These are phyloP conservation scores for Mesembrinibis cayennensis DNA, from an alignment of 2,113 vertebrate species.

Conservation along the genomic window DNA sequence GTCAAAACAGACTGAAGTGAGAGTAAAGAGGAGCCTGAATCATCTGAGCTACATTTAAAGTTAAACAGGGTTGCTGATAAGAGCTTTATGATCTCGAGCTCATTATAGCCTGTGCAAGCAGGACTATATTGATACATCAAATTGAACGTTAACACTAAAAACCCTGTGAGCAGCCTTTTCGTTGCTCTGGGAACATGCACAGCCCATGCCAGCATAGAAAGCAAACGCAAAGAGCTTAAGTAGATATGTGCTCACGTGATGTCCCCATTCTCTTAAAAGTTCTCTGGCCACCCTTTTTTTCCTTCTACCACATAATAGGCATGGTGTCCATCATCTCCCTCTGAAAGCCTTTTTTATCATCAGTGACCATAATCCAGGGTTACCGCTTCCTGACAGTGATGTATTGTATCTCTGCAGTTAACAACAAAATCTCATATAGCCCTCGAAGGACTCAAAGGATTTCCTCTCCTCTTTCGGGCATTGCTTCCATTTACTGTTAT, in stretches of 20 bases:
- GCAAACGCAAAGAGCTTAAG: conserved; percentile 7
- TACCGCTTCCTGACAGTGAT: conserved; percentile 23
- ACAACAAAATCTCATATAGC: conserved; percentile 46
- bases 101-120: conserved; percentile 59
- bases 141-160: conserved; percentile 54
- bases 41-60: conserved; percentile 36
- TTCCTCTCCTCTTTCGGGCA: background rate
- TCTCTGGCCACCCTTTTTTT: background rate
- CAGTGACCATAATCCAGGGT: conserved; percentile 34
- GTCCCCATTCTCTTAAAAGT: background rate
- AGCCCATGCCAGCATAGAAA: background rate
- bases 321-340: conserved; percentile 8
- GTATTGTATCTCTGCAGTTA: conserved; percentile 43
- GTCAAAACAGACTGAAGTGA: conserved; percentile 43
- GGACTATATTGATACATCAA: conserved; percentile 58
- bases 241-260: background rate
- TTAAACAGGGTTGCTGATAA: conserved; percentile 54
- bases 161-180: background rate
- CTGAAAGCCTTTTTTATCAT: conserved; percentile 28
- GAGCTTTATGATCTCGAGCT: conserved; percentile 58
- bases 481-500: background rate
- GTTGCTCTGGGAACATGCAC: background rate
- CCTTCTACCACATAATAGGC: background rate
- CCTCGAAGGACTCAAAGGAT: conserved; percentile 30
- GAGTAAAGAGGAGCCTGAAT: conserved; percentile 13